Evolutionary conservation across 2,797 vertebrate genomes (phyloP), one percentile per base, ranked within the genome.

Genomic region (Peromyscus attwateri): DNA sequence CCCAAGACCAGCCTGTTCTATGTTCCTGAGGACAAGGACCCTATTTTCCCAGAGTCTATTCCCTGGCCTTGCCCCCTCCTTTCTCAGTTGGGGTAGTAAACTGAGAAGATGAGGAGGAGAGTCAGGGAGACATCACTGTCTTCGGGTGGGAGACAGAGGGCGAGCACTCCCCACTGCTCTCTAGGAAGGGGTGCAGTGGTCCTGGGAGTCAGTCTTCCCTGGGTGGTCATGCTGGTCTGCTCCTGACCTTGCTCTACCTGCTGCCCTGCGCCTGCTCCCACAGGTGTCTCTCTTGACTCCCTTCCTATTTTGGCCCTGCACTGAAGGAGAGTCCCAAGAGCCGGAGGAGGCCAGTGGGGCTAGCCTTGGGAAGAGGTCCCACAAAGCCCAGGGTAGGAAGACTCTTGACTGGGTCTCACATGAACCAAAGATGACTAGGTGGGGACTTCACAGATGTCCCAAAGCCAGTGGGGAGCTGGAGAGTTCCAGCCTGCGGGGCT

Each of bases 171-270:
- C 19, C 2, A 1, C 34, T 46, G 43, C 60, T 25, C 52, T 4
- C 60, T 31, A 37, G 0, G 0, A 12, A 0, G 0, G 9, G 49
- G 40, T 17, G 17, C 11, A 57, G 37, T 10, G 4, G 17, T 73
- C 46, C 62, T 64, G 1, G 40, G 60, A 25, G 75, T 84, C n/a
- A 3, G 4, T 49, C 77, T 60, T 49, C 70, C 6, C 66, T 23
- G 34, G 4, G 49, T 3, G 52, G 43, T 8, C 4, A 11, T 29
- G 16, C 37, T 60, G 25, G 70, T 5, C 27, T 12, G 5, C 11
- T 37, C 23, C 55, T 60, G 49, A 23, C 68, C 34, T 31, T 71
- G 70, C 25, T 43, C 84, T 77, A 8, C 12, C 49, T 52, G 49
- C 0, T 1, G 8, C 16, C 52, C 82, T 40, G 19, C 55, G 29